Base-by-base conservation (phyloP, 2,888 invertebrate species). In the Ditula angustiorana region DNA sequence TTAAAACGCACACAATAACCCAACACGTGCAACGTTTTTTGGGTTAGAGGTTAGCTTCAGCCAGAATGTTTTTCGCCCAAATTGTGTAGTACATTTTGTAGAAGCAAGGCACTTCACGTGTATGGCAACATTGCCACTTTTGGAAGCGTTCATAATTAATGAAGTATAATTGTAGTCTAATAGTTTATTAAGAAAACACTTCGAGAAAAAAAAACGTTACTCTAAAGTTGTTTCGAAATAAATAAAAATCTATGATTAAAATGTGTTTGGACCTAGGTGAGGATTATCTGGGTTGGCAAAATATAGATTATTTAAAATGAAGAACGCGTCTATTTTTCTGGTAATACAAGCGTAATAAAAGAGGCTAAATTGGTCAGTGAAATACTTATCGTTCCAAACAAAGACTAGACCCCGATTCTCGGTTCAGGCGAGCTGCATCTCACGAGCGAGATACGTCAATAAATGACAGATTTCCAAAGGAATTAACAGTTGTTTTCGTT, bases 11-110 rank as follows among this genome's bases (percentile, higher is more conserved):
- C 75, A 78, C 76, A 79, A 76, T 67, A 70, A 73, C 67, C 65
- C 66, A 74, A 81, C 87, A 87, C 87, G 86, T 86, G 87, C 80
- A 75, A 59, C 66, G 66, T 64, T 72, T 64, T 57, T 37, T 53
- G 63, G 70, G 60, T 62, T 69, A 68, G 73, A 79, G 79, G 77
- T 80, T 79, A 79, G 73, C 65, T 72, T 71, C 60, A 50, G 46
- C 47, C 26, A 33, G 56, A 61, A 30, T 67, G 64, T 67, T 69
- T 67, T 44, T 47, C 58, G 35, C 61, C 35, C 57, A 61, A 61
- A 60, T 41, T 10, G 10, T 41, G 41, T 19, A 19, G 41, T 7
- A 41, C n/a, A n/a, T n/a, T n/a, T n/a, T n/a, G 19, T 8, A 19
- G n/a, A 10, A 10, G 10, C 16, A 10, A 41, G 41, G 19, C 41